These are phyloP conservation scores for Lypha dubia DNA, from an alignment of 2,888 invertebrate species.

Conservation along the genomic window DNA sequence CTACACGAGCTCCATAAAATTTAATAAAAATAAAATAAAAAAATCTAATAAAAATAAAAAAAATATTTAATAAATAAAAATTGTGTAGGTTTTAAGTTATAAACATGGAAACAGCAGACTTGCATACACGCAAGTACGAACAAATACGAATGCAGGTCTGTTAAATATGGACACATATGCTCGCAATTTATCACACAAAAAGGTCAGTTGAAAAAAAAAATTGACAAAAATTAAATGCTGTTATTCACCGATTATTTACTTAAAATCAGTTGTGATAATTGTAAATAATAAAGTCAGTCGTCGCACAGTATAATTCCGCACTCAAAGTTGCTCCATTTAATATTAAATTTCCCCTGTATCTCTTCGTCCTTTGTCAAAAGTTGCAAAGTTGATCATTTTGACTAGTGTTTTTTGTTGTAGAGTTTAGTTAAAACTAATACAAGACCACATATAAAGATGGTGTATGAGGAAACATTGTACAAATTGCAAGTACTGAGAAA, in stretches of 20 bases:
- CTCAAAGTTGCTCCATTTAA: constrained; percentile 11
- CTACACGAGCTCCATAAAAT: constrained; percentile 43
- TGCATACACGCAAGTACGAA: neutral
- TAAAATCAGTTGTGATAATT: constrained; percentile 59
- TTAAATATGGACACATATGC: neutral
- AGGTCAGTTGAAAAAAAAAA: constrained; percentile 31
- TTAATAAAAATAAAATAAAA: constrained; percentile 38
- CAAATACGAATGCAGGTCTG: neutral
- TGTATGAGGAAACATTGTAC: constrained; percentile 80
- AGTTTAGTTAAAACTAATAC: constrained; percentile 74
- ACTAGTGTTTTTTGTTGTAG: constrained; percentile 66
- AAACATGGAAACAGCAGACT: constrained; percentile 7
- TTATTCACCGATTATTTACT: constrained; percentile 34
- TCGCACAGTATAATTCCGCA: neutral
- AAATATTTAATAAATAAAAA: constrained; percentile 2
- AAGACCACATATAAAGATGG: constrained; percentile 75
- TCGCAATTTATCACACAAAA: constrained; percentile 10
- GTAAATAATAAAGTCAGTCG: constrained; percentile 24
- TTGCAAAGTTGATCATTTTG: neutral
- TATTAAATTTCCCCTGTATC: neutral
- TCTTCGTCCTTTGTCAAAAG: neutral
- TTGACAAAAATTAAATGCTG: constrained; percentile 37
- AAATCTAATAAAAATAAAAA: constrained; percentile 15
- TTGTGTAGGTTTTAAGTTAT: constrained; percentile 33
- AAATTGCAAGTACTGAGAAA: constrained; percentile 79